A percentile compares a stretch with the other conserved stretches of the same genome.
Evolutionary conservation across 1,140 invertebrate genomes (phyloP).

Genomic region (Musca vetustissima): DNA sequence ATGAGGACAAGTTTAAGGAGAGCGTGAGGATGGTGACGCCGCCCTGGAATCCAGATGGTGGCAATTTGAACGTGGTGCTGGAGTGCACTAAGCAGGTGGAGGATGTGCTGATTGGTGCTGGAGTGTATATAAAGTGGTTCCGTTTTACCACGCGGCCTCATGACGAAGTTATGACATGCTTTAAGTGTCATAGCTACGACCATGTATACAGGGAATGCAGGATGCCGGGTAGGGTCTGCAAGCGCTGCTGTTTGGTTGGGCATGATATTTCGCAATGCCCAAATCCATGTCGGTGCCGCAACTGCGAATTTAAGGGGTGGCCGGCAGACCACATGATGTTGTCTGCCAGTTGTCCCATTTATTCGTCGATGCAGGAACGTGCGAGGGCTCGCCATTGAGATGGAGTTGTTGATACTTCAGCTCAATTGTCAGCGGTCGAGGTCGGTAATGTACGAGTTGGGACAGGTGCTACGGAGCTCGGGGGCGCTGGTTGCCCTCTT

Average conservation of each 20-base stretch:
- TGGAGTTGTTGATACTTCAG: neutral
- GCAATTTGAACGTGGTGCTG: neutral
- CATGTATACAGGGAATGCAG: neutral
- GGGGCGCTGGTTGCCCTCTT: neutral
- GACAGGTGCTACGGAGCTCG: neutral
- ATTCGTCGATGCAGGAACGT: neutral
- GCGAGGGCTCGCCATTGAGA: neutral
- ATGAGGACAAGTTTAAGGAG: neutral
- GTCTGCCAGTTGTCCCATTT: conserved; percentile 57
- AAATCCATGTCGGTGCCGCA: neutral
- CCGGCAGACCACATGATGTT: conserved; percentile 59
- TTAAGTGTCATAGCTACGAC: neutral
- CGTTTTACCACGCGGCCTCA: too few relatives aligned
- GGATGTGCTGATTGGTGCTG: too few relatives aligned
- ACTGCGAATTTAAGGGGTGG: neutral
- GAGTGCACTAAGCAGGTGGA: neutral
- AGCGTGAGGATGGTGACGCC: too few relatives aligned
- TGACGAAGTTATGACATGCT: neutral
- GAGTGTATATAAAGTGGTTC: too few relatives aligned
- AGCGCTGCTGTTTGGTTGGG: neutral
- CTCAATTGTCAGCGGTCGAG: neutral
- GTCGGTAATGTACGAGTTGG: neutral
- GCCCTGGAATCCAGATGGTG: too few relatives aligned
- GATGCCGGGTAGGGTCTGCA: neutral
- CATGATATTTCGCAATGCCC: neutral